phyloP scores from a whole-genome alignment of 2,797 vertebrate species.

The Parauchenoglanis punctatus region DNA sequence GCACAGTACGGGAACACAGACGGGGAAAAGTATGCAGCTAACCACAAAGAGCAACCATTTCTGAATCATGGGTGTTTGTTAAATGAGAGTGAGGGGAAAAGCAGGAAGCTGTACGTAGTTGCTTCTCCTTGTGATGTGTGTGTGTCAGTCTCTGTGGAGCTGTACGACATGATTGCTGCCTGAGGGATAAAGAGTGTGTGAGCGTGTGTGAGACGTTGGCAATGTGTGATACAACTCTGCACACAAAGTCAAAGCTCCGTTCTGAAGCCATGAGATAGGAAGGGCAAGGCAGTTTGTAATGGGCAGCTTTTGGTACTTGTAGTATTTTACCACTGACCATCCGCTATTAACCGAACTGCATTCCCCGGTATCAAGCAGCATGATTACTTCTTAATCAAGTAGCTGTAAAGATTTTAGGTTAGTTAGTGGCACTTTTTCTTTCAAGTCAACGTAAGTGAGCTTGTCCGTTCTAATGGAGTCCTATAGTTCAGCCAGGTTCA shows the following conservation, averaged over 20 bases:
- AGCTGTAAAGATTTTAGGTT: not conserved
- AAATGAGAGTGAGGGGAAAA: not conserved
- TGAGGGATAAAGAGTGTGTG: slow-evolving; percentile 40
- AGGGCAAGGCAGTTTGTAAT: not conserved
- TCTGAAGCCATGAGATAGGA: slow-evolving; percentile 1
- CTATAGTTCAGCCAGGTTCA: too few relatives aligned
- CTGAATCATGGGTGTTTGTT: not conserved
- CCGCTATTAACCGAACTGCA: not conserved
- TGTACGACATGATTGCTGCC: slow-evolving; percentile 40
- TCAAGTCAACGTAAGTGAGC: not conserved
- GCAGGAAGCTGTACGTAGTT: not conserved
- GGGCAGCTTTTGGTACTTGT: not conserved
- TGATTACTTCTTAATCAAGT: not conserved
- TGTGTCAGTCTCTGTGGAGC: slow-evolving; percentile 24
- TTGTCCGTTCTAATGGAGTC: not conserved
- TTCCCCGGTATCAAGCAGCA: not conserved
- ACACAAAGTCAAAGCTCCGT: not conserved
- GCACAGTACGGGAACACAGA: not conserved
- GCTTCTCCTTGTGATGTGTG: slow-evolving; percentile 8
- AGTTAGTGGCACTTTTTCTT: not conserved
- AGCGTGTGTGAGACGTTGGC: slow-evolving; percentile 13
- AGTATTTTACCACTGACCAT: not conserved
- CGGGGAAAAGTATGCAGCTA: not conserved
- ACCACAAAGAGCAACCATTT: not conserved
- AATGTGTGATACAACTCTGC: slow-evolving; percentile 5